Evolutionary conservation across 1,140 invertebrate species (phyloP).

Genomic region (Papilio helenus): DNA sequence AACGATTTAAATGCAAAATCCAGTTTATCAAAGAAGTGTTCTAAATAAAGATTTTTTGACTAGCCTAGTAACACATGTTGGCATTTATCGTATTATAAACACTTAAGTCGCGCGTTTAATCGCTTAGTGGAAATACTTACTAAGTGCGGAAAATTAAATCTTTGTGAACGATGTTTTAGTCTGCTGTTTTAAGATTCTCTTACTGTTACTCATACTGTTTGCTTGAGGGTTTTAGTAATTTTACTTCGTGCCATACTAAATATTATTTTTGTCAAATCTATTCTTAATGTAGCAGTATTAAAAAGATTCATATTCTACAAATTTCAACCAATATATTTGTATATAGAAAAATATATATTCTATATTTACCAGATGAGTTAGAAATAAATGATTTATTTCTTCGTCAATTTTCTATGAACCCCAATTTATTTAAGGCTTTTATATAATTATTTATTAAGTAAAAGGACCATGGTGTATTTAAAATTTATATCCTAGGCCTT

Average conservation of each 20-base stretch:
- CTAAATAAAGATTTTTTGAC: too few relatives aligned
- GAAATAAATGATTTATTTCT: constrained; percentile 36
- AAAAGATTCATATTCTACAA: constrained; percentile 1
- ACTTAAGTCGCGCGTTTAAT: too few relatives aligned
- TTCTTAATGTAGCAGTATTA: not conserved
- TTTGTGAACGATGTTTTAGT: not conserved
- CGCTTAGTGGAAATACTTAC: not conserved
- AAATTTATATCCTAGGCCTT: constrained; percentile 61
- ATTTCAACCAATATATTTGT: not conserved
- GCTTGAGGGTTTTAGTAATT: constrained; percentile 11
- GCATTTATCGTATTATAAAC: too few relatives aligned
- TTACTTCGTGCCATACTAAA: constrained; percentile 39
- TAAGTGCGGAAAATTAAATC: too few relatives aligned
- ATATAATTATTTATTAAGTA: constrained; percentile 53
- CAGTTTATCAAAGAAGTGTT: too few relatives aligned
- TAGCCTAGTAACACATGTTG: too few relatives aligned
- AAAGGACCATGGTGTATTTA: constrained; percentile 67
- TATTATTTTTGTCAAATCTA: constrained; percentile 35
- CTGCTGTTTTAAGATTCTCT: not conserved
- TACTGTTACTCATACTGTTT: not conserved
- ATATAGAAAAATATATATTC: not conserved
- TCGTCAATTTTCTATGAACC: constrained; percentile 53
- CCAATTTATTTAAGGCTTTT: constrained; percentile 55
- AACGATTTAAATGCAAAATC: too few relatives aligned
- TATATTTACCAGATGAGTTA: not conserved